A percentile compares a stretch with the other conserved stretches of the same genome.
These are phyloP conservation scores for Ceratitis capitata DNA, from an alignment of 1,140 invertebrate genomes.

Conservation along the genomic window DNA sequence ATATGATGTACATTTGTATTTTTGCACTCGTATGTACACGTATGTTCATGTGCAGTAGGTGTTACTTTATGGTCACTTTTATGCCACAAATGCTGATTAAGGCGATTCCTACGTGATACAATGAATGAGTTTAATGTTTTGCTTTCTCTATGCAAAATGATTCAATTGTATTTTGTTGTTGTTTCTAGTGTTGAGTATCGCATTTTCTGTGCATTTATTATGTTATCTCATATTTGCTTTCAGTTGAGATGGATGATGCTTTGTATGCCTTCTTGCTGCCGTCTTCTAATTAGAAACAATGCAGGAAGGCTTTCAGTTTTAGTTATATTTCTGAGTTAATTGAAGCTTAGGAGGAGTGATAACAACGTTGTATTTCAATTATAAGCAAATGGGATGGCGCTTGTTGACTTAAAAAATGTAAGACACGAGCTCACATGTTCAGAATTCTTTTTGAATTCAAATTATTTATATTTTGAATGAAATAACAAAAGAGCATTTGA, in stretches of 20 bases:
- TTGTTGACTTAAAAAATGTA: too few species aligned
- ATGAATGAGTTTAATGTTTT: not conserved
- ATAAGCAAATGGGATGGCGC: too few species aligned
- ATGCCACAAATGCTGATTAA: slow-evolving; percentile 27
- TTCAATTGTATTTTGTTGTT: not conserved
- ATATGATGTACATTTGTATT: not conserved
- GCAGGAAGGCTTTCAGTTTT: not conserved
- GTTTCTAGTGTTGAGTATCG: not conserved
- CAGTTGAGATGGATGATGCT: too few species aligned
- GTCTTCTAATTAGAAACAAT: not conserved
- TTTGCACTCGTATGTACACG: too few species aligned
- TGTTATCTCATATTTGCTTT: not conserved
- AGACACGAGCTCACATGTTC: too few species aligned
- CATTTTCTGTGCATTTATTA: not conserved
- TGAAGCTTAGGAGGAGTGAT: too few species aligned
- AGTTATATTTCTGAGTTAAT: too few species aligned
- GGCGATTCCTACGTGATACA: not conserved
- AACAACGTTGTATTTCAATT: too few species aligned
- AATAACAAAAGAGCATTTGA: too few species aligned
- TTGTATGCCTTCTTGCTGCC: not conserved
- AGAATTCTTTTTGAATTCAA: too few species aligned
- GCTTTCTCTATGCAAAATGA: not conserved
- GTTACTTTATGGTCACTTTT: slow-evolving; percentile 12
- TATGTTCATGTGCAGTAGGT: not conserved
- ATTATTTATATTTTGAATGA: too few species aligned